Evolutionary conservation across 1,140 invertebrate species (phyloP), one percentile per base, ranked within the genome.

Genomic region (Zaprionus africanus): DNA sequence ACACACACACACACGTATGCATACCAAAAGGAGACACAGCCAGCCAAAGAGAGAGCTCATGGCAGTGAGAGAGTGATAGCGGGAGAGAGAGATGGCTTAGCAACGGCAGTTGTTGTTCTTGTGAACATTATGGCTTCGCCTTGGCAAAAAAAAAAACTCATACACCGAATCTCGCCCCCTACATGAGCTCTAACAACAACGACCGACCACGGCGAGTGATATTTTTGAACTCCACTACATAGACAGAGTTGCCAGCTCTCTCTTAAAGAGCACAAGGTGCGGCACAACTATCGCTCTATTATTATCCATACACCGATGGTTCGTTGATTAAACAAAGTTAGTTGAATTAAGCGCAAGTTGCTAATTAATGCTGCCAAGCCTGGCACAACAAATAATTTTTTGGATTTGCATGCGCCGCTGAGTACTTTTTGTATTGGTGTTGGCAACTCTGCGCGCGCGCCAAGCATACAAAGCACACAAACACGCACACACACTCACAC

Each of bases 121-220:
- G 64, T 83, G 78, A 81, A 86, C 78, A 86, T 85, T 85, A 85
- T 86, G 79, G 82, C 82, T 85, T 85, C 82, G 82, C 75, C 61
- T 70, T 79, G 64, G 65, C 64, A 76, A 77, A 81, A 77, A 67
- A 62, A 79, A 67, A 62, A 81, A 63, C 65, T 61, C 58, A 61
- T 38, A 63, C 65, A 69, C 58, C 61, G 76, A 78, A 82, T 78
- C 76, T 82, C 79, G 80, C 80, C 81, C 70, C 80, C 68, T 76
- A 68, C 67, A 67, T 66, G 79, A 64, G 59, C 73, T 59, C 69
- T 26, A 65, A 15, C 28, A 53, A 31, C 28, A 70, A 58, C 46
- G 46, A 76, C 28, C 56, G 62, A 73, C 41, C 54, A 38, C 56
- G 62, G 62, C 78, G 62, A 85, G 72, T 82, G 83, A 82, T 87